Evolutionary conservation across 2,797 vertebrate species (phyloP).

Genomic region (Xerus rutilus): DNA sequence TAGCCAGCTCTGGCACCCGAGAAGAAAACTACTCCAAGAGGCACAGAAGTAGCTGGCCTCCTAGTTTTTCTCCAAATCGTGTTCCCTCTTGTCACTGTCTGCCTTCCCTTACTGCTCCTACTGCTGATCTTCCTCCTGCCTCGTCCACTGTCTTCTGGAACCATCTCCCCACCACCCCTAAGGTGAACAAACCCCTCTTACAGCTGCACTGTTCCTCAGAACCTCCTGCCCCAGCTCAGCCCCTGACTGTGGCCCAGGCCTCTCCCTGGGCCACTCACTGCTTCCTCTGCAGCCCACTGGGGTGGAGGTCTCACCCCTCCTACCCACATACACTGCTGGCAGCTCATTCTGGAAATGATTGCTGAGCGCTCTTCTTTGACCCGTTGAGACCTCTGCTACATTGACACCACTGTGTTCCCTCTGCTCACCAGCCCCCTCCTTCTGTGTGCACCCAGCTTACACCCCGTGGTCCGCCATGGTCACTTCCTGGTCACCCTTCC

Average conservation of each 20-base stretch:
- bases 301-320: not conserved
- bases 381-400: not conserved
- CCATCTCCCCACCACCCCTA: not conserved
- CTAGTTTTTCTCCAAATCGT: not conserved
- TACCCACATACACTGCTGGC: accelerated
- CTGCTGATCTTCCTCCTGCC: not conserved
- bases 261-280: too few species aligned
- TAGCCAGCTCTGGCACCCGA: not conserved
- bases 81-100: not conserved
- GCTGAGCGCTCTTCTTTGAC: not conserved
- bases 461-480: not conserved
- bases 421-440: not conserved
- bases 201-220: not conserved
- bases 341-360: not conserved
- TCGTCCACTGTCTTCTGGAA: not conserved
- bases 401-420: not conserved
- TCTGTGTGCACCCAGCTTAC: not conserved
- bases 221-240: not conserved
- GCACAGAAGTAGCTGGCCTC: not conserved
- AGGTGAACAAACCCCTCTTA: not conserved
- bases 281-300: not conserved
- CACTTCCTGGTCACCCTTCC: not conserved
- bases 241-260: not conserved
- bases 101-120: not conserved
- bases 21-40: not conserved